Base-by-base conservation (phyloP, 1,140 invertebrate species). In the Caenorhabditis brenneri region DNA sequence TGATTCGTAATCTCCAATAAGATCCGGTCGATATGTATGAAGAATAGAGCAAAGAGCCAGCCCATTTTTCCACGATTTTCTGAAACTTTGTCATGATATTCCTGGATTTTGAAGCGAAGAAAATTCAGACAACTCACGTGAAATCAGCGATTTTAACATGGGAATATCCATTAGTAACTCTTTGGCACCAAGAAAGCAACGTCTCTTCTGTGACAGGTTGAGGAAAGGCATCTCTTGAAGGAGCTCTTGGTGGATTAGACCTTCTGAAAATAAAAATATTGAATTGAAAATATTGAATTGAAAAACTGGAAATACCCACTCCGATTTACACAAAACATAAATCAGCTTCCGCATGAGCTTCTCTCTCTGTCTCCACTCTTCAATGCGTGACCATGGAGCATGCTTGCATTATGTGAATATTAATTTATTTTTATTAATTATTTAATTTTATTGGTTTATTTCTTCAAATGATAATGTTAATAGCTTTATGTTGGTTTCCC, bases 101-200 rank as follows among this genome's bases (percentile, higher is more conserved):
- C n/a, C n/a, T n/a, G 12, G 1, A 19, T 51, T 19, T 51, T 19
- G 6, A n/a, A 51, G 19, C 6, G n/a, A 51, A 4, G 15, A 16
- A 0, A 5, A 51, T 19, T 1, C 48, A 46, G 16, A 46, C n/a
- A 19, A 33, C 85, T 55, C 33, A 86, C 84, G 2, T 88, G 80
- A 88, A 88, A 82, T 88, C 87, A 15, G 94, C 95, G 69, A 98
- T 94, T 90, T 95, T 94, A 1, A 97, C 95, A 78, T 94, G 94
- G 0, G 93, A 92, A 92, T 97, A 97, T 84, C 95, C 94, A 89
- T 94, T 94, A 0, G 95, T 96, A 85, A 96, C 94, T 86, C 94
- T 93, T 90, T 96, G 95, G 90, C 96, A 97, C 96, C 96, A 98
- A 89, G 95, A 94, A 36, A 97, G 92, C 55, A 98, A 92, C 91